Evolutionary conservation across 2,113 vertebrate species (phyloP), one percentile per base, ranked within the genome.

Genomic region (Phocoena sinus): DNA sequence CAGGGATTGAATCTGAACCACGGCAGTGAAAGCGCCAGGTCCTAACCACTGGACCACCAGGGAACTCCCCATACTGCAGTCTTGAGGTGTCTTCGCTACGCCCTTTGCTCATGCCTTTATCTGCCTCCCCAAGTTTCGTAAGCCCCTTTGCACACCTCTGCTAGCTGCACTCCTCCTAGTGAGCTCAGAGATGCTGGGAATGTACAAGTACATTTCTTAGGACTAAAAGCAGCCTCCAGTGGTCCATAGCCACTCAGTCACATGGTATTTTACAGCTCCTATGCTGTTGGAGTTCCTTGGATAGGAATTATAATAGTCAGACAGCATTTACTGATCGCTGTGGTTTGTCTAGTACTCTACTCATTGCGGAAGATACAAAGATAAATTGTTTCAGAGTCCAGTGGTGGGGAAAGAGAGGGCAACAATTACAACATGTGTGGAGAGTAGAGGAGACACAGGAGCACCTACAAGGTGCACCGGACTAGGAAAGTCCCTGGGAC

Each of bases 161-260:
- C 13, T 36, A 71, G 15, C 53, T 25, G 0, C 62, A 3, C 12
- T 83, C 82, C 1, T 76, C 44, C 70, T 36, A 20, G 44, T 83
- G 74, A 96, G 26, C 63, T 33, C 28, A 95, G 15, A 84, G 73
- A 67, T 74, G 41, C 17, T 53, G 15, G 11, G 73, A 74, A 83
- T 84, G 31, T 5, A 41, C 26, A 84, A 85, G 17, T 87, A 1
- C 15, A 1, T 5, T 67, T 11, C 60, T 92, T 13, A 71, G 89
- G 96, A 63, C 58, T 65, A 58, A 82, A 91, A 83, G 28, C 8
- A 67, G 36, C 28, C 8, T 82, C 15, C 62, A 26, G 38, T 3
- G 50, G 18, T 68, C 93, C 81, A 28, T 25, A 93, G 67, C 7
- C 50, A 25, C 12, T 70, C 73, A 68, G 77, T 70, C 41, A 73